phyloP scores from a whole-genome alignment of 2,888 invertebrate species.

The Euproctis similis region DNA sequence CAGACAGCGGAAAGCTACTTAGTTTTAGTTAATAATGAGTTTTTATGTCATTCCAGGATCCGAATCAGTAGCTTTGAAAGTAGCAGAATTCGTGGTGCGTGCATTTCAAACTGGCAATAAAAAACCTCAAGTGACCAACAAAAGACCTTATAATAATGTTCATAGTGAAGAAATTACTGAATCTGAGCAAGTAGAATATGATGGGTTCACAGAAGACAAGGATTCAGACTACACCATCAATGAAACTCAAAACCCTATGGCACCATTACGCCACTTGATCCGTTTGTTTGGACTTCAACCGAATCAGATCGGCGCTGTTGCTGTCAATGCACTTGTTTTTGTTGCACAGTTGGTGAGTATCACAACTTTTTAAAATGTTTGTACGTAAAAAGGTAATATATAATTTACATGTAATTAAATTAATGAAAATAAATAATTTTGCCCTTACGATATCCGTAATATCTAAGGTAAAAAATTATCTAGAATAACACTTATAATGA shows the following conservation, averaged over 20 bases:
- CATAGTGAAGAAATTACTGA: constrained; percentile 21
- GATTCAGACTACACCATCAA: constrained; percentile 34
- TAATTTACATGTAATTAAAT: no score
- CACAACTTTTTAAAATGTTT: no score
- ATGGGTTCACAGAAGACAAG: constrained; percentile 29
- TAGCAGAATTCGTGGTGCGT: constrained; percentile 63
- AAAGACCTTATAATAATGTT: constrained; percentile 25
- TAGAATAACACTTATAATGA: no score
- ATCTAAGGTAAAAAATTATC: no score
- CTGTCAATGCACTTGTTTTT: constrained; percentile 88
- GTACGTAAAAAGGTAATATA: no score
- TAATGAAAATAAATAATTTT: no score
- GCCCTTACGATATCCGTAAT: no score
- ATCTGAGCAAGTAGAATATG: constrained; percentile 21
- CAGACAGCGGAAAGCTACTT: no score
- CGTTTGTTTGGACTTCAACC: constrained; percentile 85
- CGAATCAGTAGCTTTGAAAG: constrained; percentile 61
- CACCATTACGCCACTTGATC: constrained; percentile 70
- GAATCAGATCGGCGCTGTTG: constrained; percentile 85
- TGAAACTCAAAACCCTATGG: constrained; percentile 74
- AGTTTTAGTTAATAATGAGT: no score
- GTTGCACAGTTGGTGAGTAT: constrained; percentile 85
- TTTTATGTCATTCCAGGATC: constrained; percentile 51
- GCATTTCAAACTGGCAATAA: constrained; percentile 51
- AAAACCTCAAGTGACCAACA: constrained; percentile 19